phyloP scores from a whole-genome alignment of 2,113 vertebrate genomes.

The Melanerpes formicivorus region DNA sequence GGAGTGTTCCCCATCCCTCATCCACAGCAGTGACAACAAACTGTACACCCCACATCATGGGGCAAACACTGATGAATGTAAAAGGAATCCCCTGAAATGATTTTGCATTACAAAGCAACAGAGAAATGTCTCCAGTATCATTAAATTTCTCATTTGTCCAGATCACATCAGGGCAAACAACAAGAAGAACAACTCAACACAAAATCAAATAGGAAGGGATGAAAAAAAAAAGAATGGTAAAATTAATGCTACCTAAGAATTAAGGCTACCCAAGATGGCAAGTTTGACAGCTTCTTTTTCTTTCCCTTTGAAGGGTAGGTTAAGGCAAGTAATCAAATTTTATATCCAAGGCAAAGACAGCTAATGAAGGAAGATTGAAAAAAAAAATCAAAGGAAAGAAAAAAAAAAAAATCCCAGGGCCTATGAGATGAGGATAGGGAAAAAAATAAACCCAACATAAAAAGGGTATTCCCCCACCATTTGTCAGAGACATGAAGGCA shows the following conservation, averaged over 20 bases:
- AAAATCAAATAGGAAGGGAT: not conserved
- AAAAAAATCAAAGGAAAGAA: not conserved
- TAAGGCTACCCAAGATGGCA: not conserved
- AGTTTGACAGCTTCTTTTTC: not conserved
- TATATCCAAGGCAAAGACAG: not conserved
- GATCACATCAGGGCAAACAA: not conserved
- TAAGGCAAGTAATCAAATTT: not conserved
- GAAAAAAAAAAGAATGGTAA: not conserved
- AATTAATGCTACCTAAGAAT: conserved; percentile 1
- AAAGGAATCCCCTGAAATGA: not conserved
- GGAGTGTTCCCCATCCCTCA: not conserved
- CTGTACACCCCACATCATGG: not conserved
- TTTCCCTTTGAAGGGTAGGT: not conserved
- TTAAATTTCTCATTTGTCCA: conserved; percentile 65
- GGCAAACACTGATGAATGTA: not conserved
- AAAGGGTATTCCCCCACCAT: not conserved
- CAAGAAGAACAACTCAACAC: not conserved
- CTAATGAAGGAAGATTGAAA: not conserved
- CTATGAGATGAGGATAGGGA: not conserved
- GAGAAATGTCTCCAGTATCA: conserved; percentile 35
- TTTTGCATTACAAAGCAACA: not conserved
- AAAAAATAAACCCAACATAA: not conserved
- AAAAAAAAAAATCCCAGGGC: not conserved
- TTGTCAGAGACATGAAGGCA: conserved; percentile 24
- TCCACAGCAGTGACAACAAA: conserved; percentile 2